Evolutionary conservation across 2,888 invertebrate species (phyloP).

Genomic region (Thymelicus lineola): DNA sequence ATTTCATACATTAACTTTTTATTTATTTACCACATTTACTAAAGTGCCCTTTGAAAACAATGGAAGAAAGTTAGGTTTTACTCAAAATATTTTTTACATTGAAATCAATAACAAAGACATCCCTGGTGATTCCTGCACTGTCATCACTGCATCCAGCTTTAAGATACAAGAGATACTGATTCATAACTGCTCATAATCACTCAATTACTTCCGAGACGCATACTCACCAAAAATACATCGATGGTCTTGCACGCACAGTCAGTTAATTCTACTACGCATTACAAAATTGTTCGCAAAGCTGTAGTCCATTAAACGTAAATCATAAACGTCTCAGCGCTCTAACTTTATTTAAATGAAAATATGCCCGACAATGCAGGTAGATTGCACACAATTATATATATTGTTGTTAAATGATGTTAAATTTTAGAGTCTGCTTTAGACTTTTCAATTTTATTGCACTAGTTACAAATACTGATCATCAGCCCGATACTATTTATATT

Average conservation of each 20-base stretch:
- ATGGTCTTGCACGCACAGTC: slow-evolving; percentile 57
- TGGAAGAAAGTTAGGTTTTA: slow-evolving; percentile 14
- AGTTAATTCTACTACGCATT: slow-evolving; percentile 64
- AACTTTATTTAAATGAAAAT: slow-evolving; percentile 67
- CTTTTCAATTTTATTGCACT: slow-evolving; percentile 72
- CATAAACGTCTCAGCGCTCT: slow-evolving; percentile 66
- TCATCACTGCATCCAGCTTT: slow-evolving; percentile 28
- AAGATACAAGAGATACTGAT: slow-evolving; percentile 60
- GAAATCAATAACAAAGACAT: slow-evolving; percentile 30
- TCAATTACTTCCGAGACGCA: slow-evolving; percentile 56
- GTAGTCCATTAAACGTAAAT: slow-evolving; percentile 64
- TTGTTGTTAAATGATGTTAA: slow-evolving; percentile 51
- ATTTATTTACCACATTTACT: not conserved
- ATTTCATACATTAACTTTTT: not conserved
- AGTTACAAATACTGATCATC: slow-evolving; percentile 66
- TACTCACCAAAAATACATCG: slow-evolving; percentile 74
- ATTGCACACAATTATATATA: slow-evolving; percentile 75
- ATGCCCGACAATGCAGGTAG: slow-evolving; percentile 79
- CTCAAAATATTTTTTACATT: not conserved
- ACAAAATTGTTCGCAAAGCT: slow-evolving; percentile 61
- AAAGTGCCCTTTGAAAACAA: slow-evolving; percentile 16
- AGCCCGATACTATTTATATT: slow-evolving; percentile 62
- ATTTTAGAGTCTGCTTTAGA: slow-evolving; percentile 59
- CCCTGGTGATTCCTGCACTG: slow-evolving; percentile 13
- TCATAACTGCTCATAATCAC: slow-evolving; percentile 62